Base-by-base conservation (phyloP, 2,113 vertebrate genomes). In the Zosterops lateralis region DNA sequence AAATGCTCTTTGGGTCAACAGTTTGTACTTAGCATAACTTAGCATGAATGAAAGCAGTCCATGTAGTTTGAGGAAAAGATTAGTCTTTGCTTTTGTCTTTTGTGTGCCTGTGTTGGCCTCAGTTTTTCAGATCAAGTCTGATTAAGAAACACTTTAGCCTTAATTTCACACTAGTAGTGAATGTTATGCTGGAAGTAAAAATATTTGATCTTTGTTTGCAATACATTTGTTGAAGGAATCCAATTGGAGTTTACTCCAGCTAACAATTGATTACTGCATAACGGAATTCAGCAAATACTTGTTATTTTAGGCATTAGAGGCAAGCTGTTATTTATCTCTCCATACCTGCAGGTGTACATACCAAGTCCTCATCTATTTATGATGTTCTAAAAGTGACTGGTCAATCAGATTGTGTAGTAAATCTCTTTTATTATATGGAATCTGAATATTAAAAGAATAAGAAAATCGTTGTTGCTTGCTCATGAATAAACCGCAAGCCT, bases 1-100 rank as follows among this genome's bases (percentile, higher is more conserved):
- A 97, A 98, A 97, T 97, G 95, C 94, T 97, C 95, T 97, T 96
- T 96, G 97, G 97, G 97, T 98, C 97, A 98, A 87, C 92, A 97
- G 94, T 97, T 98, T 88, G 61, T 96, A 75, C 92, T 98, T 93
- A 84, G 93, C 94, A 92, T 96, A 96, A 96, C 86, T 94, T 90
- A 80, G 36, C 44, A 48, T 76, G 73, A 96, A 96, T 94, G 92
- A 96, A 96, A 96, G 89, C 94, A 87, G 89, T 90, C 86, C 93
- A 10, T 96, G 89, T 95, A 90, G 84, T 96, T 97, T 94, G 92
- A 92, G 89, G 87, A 96, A 95, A 95, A 97, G 92, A 96, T 97
- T 96, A 97, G 93, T 93, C 89, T 92, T 93, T 87, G 60, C 89
- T 94, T 92, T 90, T 84, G 64, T 93, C 89, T 95, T 94, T 87